Percentiles rank a stretch among this genome's conserved stretches.
Conservation (phyloP, 2,797 vertebrate species). For the Silurus aristotelis region DNA sequence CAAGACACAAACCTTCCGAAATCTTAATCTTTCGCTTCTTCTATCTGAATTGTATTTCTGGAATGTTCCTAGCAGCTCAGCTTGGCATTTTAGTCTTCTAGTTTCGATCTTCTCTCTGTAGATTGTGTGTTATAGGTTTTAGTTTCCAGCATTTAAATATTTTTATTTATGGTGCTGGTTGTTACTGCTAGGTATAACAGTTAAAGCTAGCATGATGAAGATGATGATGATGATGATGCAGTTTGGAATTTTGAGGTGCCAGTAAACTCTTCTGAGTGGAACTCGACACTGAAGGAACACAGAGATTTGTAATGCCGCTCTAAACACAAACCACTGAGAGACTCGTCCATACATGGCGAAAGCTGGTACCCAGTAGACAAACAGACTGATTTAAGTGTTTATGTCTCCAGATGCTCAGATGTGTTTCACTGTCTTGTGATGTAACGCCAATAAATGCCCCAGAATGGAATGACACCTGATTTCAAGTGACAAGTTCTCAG, state of each 20-base stretch:
- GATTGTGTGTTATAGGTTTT: background rate
- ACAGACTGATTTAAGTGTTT: background rate
- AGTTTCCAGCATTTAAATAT: background rate
- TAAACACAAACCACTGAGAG: background rate
- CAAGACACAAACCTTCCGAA: background rate
- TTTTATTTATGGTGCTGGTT: background rate
- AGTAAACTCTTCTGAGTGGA: background rate
- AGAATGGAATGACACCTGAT: background rate
- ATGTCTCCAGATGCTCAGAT: background rate
- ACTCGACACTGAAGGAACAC: slow-evolving; percentile 3
- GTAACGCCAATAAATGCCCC: background rate
- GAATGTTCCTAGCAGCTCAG: background rate
- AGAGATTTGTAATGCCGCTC: slow-evolving; percentile 4
- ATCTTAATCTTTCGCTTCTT: background rate
- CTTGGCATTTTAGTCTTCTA: background rate
- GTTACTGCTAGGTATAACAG: background rate
- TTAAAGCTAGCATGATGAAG: background rate
- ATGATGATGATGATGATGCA: too few species aligned
- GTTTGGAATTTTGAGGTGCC: background rate
- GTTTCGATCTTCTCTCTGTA: background rate
- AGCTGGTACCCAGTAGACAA: background rate
- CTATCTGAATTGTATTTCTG: background rate
- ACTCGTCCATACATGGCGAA: background rate
- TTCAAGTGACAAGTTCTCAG: background rate
- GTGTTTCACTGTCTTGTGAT: background rate